Percentiles rank a stretch among this genome's conserved stretches.
Evolutionary conservation across 2,888 invertebrate species (phyloP).

Genomic region (Phania funesta): DNA sequence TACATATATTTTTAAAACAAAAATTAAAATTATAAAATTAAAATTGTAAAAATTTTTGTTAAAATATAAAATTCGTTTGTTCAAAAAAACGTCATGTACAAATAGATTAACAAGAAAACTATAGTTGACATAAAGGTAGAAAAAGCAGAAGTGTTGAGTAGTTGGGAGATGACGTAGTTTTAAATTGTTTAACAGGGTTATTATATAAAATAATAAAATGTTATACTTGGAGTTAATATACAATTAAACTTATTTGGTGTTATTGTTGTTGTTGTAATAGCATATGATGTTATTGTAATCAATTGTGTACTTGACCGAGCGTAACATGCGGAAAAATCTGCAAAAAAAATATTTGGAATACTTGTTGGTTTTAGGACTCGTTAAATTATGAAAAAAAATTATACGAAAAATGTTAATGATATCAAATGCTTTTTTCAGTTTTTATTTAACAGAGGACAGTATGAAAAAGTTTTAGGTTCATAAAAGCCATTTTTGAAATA

Average conservation of each 20-base stretch:
- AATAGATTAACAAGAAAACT: no score
- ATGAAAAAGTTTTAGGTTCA: neutral
- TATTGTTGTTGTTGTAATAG: slow-evolving; percentile 59
- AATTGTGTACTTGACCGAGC: slow-evolving; percentile 73
- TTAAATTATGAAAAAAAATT: neutral
- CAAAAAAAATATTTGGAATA: slow-evolving; percentile 67
- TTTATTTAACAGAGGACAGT: slow-evolving; percentile 8
- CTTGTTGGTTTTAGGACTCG: neutral
- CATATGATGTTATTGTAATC: slow-evolving; percentile 71
- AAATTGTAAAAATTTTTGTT: no score
- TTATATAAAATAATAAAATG: neutral
- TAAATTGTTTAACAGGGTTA: no score
- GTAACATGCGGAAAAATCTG: slow-evolving; percentile 76
- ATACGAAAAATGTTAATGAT: slow-evolving; percentile 24
- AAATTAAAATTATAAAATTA: no score
- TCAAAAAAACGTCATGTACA: no score
- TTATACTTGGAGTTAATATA: slow-evolving; percentile 20
- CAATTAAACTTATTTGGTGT: slow-evolving; percentile 48
- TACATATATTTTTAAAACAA: no score
- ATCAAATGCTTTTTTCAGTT: slow-evolving; percentile 37
- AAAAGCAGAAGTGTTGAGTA: no score
- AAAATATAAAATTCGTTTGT: no score
- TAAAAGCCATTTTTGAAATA: slow-evolving; percentile 2
- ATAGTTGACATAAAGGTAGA: no score
- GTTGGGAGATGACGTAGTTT: no score